Base-by-base conservation (phyloP, 1,140 invertebrate species). In the Monomorium pharaonis region DNA sequence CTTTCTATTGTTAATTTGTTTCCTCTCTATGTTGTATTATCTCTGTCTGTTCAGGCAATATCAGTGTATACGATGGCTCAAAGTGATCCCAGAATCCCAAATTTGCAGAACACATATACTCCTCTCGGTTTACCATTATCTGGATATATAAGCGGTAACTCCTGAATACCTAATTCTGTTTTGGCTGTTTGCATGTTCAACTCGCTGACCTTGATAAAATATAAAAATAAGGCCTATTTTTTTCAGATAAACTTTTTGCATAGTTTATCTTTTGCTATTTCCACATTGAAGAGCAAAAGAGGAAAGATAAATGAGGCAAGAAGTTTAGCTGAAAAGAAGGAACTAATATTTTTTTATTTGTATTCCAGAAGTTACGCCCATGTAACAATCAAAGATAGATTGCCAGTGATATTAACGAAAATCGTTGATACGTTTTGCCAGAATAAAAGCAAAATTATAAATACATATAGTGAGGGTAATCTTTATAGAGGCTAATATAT, bases 341-440 rank as follows among this genome's bases (percentile, higher is more conserved):
- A 37, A 37, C 0, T 37, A 37, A 37, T 37, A 37, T 3, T 33
- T 33, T 33, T 33, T 69, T 49, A n/a, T 86, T 58, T 54, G 44
- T 90, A 21, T 96, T 96, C 75, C 94, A 98, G 98, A 93, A 98
- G 98, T 92, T 98, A 98, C 95, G 98, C 98, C 12, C 98, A 98
- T 94, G 94, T 95, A 85, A 98, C 98, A 0, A 95, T 99, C 9
- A 98, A 97, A 91, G 98, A 98, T 91, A 96, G 98, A 85, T 94
- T 99, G 81, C 99, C 99, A 49, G 96, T 99, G 0, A 99, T 99
- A 91, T 92, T 99, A 78, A 98, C 98, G 0, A 97, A 97, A 95
- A 95, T 99, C n/a, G 97, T 99, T 87, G 98, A 99, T 94, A 96
- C 96, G 70, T 89, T 99, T 51, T 97, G 97, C 60, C 96, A 97